Evolutionary conservation across 2,113 vertebrate genomes (phyloP), one percentile per base, ranked within the genome.

Genomic region (Columba janthina): DNA sequence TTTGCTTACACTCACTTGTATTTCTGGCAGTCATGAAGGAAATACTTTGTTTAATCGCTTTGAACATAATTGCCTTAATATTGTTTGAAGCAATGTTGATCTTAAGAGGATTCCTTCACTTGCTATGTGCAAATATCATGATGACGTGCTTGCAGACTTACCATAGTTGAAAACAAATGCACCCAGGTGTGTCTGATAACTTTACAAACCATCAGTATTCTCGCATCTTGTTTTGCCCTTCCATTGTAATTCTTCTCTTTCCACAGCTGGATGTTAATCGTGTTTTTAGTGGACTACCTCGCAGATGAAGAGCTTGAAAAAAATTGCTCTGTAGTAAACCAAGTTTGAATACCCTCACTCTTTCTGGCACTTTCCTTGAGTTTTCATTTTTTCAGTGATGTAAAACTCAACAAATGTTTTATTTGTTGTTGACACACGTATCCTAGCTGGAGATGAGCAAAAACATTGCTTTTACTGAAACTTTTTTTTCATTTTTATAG

Each of bases 21-120:
- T 69, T 95, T 89, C 70, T 89, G 26, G 46, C 88, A 91, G 46
- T 91, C 4, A 5, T 78, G 51, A 85, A 72, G 85, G 76, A 88
- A 86, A 84, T 78, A 20, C 76, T 90, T 83, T 31, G 89, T 93
- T 70, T 75, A 67, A 88, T 93, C 0, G 0, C 78, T 96, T 84
- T 61, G 46, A 75, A 61, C 42, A 12, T 75, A 88, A 90, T 84
- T 67, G 48, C 48, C 57, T 74, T 78, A 75, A 79, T 93, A 60
- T 9, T 82, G 61, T 91, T 90, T 48, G 34, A 78, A 77, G 48
- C 67, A 19, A 57, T 8, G 1, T 60, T 50, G 51, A 60, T 71
- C 38, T 90, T 83, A 76, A 16, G 62, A 61, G 75, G 73, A 74
- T 57, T 22, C 51, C 46, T 76, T 69, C 50, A 17, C 51, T 85